Conservation (phyloP, 1,140 invertebrate species). For the Melipona quadrifasciata region DNA sequence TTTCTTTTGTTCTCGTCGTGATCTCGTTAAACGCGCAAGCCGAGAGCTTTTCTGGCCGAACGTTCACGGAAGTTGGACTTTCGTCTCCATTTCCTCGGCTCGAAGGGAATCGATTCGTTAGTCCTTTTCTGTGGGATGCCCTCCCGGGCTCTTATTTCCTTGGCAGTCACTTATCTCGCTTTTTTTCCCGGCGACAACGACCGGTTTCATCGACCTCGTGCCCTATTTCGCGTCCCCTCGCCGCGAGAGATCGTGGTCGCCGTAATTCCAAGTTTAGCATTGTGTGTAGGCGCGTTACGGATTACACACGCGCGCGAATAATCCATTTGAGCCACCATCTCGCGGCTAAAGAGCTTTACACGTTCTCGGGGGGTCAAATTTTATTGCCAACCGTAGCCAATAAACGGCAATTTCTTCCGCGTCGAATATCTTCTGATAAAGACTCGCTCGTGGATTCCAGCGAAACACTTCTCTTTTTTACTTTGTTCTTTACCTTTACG, state of each 20-base stretch:
- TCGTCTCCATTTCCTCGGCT: neutral
- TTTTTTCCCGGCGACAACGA: conserved; percentile 1
- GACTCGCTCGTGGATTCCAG: too few relatives aligned
- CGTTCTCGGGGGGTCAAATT: neutral
- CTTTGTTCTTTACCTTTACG: neutral
- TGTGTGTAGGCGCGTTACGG: neutral
- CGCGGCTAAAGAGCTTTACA: neutral
- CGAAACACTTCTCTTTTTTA: too few relatives aligned
- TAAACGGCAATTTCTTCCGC: neutral
- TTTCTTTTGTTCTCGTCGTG: neutral
- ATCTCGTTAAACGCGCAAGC: neutral
- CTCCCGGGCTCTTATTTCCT: conserved; percentile 9
- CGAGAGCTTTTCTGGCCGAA: too few relatives aligned
- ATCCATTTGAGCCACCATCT: neutral
- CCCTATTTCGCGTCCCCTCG: neutral
- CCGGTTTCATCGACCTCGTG: neutral
- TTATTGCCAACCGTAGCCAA: neutral
- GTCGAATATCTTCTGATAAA: neutral
- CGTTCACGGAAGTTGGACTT: conserved; percentile 7
- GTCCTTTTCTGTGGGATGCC: neutral
- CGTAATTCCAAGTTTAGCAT: neutral
- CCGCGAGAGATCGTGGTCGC: neutral
- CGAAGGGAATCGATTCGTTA: neutral
- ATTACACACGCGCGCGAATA: neutral
- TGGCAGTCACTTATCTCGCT: conserved; percentile 9